phyloP scores from a whole-genome alignment of 2,797 vertebrate genomes.

The Molossus alvarezi region DNA sequence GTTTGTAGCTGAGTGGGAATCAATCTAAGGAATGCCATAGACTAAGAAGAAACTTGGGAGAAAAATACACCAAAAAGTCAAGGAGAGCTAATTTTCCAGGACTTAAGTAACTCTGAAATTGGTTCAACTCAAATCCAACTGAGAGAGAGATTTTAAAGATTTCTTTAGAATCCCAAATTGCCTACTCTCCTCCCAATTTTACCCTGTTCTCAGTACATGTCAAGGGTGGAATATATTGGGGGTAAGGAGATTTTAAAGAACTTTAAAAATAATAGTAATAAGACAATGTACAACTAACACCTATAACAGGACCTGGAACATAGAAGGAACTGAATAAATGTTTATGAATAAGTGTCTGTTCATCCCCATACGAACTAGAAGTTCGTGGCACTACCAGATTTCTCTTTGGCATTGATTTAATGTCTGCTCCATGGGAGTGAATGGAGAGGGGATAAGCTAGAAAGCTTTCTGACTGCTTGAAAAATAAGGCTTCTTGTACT shows the following conservation, averaged over 20 bases:
- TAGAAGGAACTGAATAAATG: background rate
- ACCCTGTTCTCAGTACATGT: background rate
- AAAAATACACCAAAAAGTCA: background rate
- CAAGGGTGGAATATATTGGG: background rate
- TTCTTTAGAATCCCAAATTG: background rate
- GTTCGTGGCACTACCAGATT: background rate
- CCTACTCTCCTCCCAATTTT: conserved; percentile 16
- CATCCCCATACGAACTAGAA: background rate
- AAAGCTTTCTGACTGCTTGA: background rate
- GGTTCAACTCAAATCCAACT: background rate
- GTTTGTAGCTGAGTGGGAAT: conserved; percentile 58
- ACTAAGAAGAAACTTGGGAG: conserved; percentile 29
- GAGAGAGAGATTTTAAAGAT: background rate
- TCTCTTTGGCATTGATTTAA: background rate
- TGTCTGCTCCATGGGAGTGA: background rate
- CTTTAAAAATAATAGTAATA: background rate
- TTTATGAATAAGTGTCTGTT: background rate
- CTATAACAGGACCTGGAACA: background rate
- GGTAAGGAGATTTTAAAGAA: background rate
- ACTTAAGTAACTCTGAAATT: conserved; percentile 52
- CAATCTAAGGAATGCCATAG: conserved; percentile 24
- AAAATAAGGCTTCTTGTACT: background rate
- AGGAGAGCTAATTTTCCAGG: background rate
- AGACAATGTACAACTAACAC: background rate
- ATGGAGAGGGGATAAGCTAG: background rate